Evolutionary conservation across 2,113 vertebrate species (phyloP).

Genomic region (Stegastes partitus): DNA sequence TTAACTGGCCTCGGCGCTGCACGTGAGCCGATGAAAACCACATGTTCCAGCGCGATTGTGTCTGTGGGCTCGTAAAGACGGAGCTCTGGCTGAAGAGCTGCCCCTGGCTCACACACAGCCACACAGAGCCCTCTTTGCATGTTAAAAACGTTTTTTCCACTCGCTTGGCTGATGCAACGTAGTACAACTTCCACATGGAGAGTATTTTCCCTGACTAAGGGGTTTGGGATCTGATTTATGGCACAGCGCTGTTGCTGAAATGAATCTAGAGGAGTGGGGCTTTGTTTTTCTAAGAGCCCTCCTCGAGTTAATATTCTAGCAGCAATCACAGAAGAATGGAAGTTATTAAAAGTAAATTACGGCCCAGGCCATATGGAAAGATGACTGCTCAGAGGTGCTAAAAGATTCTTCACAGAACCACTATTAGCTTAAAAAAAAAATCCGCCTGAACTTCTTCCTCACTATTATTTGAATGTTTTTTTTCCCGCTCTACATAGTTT

Average conservation of each 20-base stretch:
- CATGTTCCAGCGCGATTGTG: constrained; percentile 75
- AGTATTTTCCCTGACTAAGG: constrained; percentile 72
- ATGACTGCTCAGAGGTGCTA: constrained; percentile 7
- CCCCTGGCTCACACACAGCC: constrained; percentile 58
- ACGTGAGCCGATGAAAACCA: constrained; percentile 81
- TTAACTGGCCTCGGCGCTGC: constrained; percentile 66
- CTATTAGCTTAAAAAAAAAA: constrained; percentile 9
- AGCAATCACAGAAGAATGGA: constrained; percentile 45
- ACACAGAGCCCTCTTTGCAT: constrained; percentile 61
- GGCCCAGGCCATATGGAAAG: not conserved
- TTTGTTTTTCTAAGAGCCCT: constrained; percentile 42
- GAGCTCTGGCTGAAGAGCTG: constrained; percentile 61
- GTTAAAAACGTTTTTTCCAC: constrained; percentile 63
- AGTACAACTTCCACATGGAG: constrained; percentile 68
- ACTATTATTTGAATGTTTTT: constrained; percentile 1
- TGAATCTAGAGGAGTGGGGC: constrained; percentile 24
- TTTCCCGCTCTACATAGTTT: not conserved
- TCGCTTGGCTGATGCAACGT: constrained; percentile 71
- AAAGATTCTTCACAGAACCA: constrained; percentile 23
- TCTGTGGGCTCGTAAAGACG: constrained; percentile 70
- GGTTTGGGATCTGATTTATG: constrained; percentile 62
- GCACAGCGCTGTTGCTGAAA: constrained; percentile 54
- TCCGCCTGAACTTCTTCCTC: not conserved
- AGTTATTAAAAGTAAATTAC: constrained; percentile 29
- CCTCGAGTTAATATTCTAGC: constrained; percentile 10